Base-by-base conservation (phyloP, 2,113 vertebrate species). In the Eurystomus gularis region DNA sequence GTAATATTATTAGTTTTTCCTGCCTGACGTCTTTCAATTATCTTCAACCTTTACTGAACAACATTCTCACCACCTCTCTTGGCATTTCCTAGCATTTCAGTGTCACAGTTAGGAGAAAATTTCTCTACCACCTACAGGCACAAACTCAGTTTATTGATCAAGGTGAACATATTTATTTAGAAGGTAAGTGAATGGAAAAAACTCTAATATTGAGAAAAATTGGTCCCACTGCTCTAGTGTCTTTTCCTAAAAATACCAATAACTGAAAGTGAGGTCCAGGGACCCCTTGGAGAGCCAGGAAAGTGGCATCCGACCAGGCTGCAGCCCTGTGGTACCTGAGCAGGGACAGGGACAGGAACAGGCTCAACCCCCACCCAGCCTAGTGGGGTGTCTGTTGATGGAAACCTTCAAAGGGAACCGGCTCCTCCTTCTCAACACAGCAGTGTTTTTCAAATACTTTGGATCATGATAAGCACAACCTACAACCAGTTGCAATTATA, bases 311-410 rank as follows among this genome's bases (percentile, higher is more conserved):
- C 3, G 11, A 7, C 6, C 24, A 26, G 28, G 28, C 24, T n/a
- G 46, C 19, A 65, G 18, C 33, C 44, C 23, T 0, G 1, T 0
- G 0, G 33, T 29, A 55, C 44, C 54, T 2, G 0, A 21, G 16
- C 39, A 51, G 24, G 10, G 14, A n/a, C 24, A 44, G 40, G 33
- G 25, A 10, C 11, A 20, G 61, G 44, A 31, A 40, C 31, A 13
- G 35, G 31, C 15, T 44, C 18, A 6, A 3, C 26, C n/a, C 28
- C 52, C 44, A 9, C 14, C 13, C 7, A 24, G 9, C 11, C 49
- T 18, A 9, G 40, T 2, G 13, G n/a, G 7, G 7, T 9, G 6
- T 3, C 21, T 42, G 29, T 11, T 9, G 48, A 42, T 37, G 42
- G 40, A 44, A 72, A 13, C 21, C 17, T 51, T 14, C 10, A 11